Base-by-base conservation (phyloP, 2,888 invertebrate species). In the Volucella bombylans region DNA sequence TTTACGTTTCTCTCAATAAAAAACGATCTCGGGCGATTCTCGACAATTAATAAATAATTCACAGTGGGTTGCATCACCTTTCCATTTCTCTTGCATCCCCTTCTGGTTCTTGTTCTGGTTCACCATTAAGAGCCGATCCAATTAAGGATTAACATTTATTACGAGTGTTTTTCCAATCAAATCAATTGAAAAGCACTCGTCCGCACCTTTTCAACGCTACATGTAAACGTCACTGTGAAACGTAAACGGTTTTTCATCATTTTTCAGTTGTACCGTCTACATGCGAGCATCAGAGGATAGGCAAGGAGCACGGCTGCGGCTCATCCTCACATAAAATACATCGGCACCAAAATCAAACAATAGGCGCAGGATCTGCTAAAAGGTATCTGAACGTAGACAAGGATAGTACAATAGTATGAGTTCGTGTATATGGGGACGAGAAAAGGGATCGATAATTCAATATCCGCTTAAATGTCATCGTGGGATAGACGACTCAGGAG, bases 91-190 rank as follows among this genome's bases (percentile, higher is more conserved):
- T 38, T 10, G n/a, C 4, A 39, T 6, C 11, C 14, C 14, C 11
- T 31, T 23, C 45, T 11, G 15, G 15, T 2, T 8, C 38, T 14
- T 15, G 39, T 47, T 11, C 49, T 39, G 31, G 49, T 79, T 47
- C 59, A 61, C 52, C 52, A 31, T 55, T 45, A 69, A 68, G 71
- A 79, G 64, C 79, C 79, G 79, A 83, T 83, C 79, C 79, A 83
- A 83, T 83, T 79, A 83, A 85, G 85, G 85, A 85, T 85, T 85
- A 81, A 85, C 85, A 85, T 85, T 85, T 81, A 81, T 68, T 85
- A 81, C 76, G 76, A 85, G 76, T 68, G 76, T 81, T 76, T 83
- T 81, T 76, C 72, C 76, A 81, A 85, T 76, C 71, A 69, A 81
- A 72, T 57, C 85, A 85, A 72, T 85, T 76, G 81, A 81, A 85